Evolutionary conservation across 2,888 invertebrate genomes (phyloP).

Genomic region (Athrips mouffetella): DNA sequence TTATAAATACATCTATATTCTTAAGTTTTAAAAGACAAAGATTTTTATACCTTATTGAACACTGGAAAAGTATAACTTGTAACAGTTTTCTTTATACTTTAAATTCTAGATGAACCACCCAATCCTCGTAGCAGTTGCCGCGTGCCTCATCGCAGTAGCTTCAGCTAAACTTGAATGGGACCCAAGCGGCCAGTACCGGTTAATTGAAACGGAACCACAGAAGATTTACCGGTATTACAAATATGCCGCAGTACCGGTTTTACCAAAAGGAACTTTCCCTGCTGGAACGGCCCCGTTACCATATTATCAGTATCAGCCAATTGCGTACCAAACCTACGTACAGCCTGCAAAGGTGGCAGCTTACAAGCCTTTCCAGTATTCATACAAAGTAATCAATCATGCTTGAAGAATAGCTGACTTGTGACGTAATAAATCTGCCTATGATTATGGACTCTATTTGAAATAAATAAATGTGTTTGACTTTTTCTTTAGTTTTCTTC

Average conservation of each 20-base stretch:
- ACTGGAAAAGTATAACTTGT: neutral
- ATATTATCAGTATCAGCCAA: neutral
- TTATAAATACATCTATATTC: no score
- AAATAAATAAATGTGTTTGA: no score
- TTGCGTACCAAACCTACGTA: neutral
- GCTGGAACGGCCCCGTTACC: neutral
- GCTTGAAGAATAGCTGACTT: no score
- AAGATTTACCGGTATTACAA: constrained; percentile 7
- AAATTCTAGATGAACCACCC: constrained; percentile 25
- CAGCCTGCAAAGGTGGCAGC: neutral
- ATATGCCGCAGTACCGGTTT: neutral
- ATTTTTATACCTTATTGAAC: no score
- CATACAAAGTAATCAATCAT: constrained; percentile 14
- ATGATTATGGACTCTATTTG: neutral
- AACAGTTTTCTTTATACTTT: neutral
- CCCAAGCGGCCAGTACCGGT: constrained; percentile 24
- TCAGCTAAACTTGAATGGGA: constrained; percentile 25
- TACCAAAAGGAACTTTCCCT: neutral
- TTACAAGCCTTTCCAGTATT: constrained; percentile 16
- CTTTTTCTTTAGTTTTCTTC: no score
- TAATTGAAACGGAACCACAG: constrained; percentile 22
- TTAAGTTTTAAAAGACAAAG: no score
- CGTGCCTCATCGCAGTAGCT: constrained; percentile 22
- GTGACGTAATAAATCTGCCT: no score
- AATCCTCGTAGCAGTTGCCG: constrained; percentile 13